phyloP scores from a whole-genome alignment of 2,888 invertebrate species.

The Melanostoma mellinum region DNA sequence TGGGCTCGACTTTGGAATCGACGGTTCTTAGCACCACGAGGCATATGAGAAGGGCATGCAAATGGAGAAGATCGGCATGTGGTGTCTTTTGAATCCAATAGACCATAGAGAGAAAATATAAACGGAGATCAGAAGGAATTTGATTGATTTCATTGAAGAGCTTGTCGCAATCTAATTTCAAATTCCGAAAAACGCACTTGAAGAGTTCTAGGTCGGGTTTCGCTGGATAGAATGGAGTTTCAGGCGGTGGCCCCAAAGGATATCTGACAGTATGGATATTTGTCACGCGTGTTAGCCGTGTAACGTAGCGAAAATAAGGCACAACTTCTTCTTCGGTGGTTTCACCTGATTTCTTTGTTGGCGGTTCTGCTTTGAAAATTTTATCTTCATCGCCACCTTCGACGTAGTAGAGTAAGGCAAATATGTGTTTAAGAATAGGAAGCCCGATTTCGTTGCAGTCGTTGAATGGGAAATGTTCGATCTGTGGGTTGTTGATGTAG shows the following conservation, averaged over 20 bases:
- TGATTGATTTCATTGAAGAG: conserved; percentile 76
- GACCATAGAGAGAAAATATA: conserved; percentile 79
- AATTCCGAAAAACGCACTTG: conserved; percentile 75
- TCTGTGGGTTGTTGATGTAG: conserved; percentile 87
- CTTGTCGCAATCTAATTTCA: conserved; percentile 71
- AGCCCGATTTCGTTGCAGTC: conserved; percentile 85
- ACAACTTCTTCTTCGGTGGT: conserved; percentile 64
- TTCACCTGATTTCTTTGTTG: conserved; percentile 69
- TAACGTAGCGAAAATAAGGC: conserved; percentile 78
- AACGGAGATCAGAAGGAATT: conserved; percentile 77
- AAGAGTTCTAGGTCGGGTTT: conserved; percentile 76
- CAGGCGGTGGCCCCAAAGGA: conserved; percentile 73
- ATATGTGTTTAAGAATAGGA: conserved; percentile 85
- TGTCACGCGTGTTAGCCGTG: conserved; percentile 78
- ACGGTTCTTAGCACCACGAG: conserved; percentile 78
- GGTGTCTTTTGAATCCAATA: conserved; percentile 80
- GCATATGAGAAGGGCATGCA: conserved; percentile 79
- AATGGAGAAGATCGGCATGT: conserved; percentile 77
- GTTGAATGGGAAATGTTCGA: conserved; percentile 86
- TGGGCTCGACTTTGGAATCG: conserved; percentile 79
- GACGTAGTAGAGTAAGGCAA: conserved; percentile 80
- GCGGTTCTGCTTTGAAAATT: conserved; percentile 26
- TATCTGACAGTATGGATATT: conserved; percentile 78
- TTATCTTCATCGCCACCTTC: conserved; percentile 72
- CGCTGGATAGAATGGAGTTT: conserved; percentile 74